A percentile compares a stretch with the other conserved stretches of the same genome.
Conservation (phyloP, 1,140 invertebrate species). For the Drosophila ambigua region DNA sequence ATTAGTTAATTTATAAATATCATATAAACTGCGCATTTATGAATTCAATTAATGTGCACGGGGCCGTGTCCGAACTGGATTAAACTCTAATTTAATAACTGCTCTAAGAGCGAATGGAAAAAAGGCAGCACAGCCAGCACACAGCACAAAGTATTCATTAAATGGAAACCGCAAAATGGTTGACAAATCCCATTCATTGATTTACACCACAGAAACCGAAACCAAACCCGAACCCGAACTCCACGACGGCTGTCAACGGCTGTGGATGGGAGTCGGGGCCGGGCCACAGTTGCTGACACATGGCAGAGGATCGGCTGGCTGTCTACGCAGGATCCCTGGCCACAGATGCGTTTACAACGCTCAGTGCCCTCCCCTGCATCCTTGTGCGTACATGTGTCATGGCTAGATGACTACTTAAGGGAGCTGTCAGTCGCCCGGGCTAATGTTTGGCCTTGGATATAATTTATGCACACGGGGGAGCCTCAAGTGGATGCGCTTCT, state of each 20-base stretch:
- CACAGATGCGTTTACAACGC: constrained; percentile 66
- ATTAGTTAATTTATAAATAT: constrained; percentile 79
- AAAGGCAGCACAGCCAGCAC: not conserved
- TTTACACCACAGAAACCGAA: constrained; percentile 44
- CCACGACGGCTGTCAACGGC: constrained; percentile 51
- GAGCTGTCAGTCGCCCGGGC: constrained; percentile 70
- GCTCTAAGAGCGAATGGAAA: constrained; percentile 13
- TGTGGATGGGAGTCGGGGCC: constrained; percentile 1
- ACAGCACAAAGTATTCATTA: constrained; percentile 31
- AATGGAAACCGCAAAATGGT: constrained; percentile 39
- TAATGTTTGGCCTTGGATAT: constrained; percentile 47
- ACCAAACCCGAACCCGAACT: not conserved
- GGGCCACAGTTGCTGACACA: constrained; percentile 67
- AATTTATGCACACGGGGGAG: constrained; percentile 52
- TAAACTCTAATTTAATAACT: constrained; percentile 78
- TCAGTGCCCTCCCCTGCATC: constrained; percentile 38
- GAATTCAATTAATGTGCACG: constrained; percentile 77
- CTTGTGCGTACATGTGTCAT: constrained; percentile 33
- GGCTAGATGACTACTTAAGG: constrained; percentile 55
- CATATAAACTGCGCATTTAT: constrained; percentile 77
- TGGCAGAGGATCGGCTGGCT: constrained; percentile 35
- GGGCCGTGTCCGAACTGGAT: constrained; percentile 66
- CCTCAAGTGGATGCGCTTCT: constrained; percentile 64
- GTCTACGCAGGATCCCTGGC: constrained; percentile 13
- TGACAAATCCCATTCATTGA: constrained; percentile 36